Base-by-base conservation (phyloP, 2,797 vertebrate genomes). In the Channa striata region DNA sequence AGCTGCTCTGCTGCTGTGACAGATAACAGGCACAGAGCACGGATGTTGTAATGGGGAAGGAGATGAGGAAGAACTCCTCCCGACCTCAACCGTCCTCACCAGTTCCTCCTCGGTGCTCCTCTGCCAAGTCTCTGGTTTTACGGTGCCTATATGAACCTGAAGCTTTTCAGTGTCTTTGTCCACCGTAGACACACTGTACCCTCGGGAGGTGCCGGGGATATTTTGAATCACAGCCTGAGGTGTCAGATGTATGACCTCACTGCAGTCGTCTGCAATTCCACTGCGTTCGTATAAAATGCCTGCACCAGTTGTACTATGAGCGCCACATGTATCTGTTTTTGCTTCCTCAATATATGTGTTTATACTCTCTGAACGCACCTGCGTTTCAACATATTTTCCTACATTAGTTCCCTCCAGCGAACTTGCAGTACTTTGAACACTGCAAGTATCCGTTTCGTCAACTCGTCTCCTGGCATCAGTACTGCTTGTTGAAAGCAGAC, bases 1-100 rank as follows among this genome's bases (percentile, higher is more conserved):
- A 40, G 51, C 33, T 6, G 68, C 74, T 65, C 47, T 72, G 12
- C 89, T 71, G 72, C 87, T 87, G 78, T 92, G 89, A 65, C 89
- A 63, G 53, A 93, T 93, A 36, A 93, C 93, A 12, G 89, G 85
- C 23, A 93, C 91, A 50, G 57, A 79, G 54, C 74, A 82, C 0
- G 6, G 74, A 42, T 39, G 66, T 16, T 56, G 47, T 2, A 68
- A 62, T 37, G 67, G 74, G 19, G 71, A 70, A 20, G 59, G 59
- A 19, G 33, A 56, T 10, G 66, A 64, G 13, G 44, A 17, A 25
- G 59, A 39, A n/a, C 34, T 64, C 8, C 14, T 67, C 33, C 43
- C 54, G 16, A 61, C 30, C 30, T 78, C 37, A 52, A 8, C 33
- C 17, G 7, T 72, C 8, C 11, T 39, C 37, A 10, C 48, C 14